A percentile compares a stretch with the other conserved stretches of the same genome.
Conservation (phyloP, 2,888 invertebrate species). For the Rhagophthalmus giganteus region DNA sequence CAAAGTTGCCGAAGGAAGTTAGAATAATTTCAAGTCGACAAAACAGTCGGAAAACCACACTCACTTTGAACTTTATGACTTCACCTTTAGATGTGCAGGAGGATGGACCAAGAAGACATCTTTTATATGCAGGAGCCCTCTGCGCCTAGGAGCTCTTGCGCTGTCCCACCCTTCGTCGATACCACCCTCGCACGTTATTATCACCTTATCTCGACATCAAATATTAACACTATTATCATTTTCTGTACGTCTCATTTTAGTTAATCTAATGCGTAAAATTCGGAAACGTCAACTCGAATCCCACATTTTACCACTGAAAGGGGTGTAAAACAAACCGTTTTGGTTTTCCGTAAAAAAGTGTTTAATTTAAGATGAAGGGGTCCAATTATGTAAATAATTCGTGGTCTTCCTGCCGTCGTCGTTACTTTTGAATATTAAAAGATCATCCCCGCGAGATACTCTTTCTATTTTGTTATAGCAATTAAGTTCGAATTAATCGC, state of each 20-base stretch:
- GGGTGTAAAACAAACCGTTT: too few species aligned
- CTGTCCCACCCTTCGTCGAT: conserved; percentile 34
- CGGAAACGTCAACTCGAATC: too few species aligned
- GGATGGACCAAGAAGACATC: conserved; percentile 34
- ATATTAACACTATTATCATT: conserved; percentile 34
- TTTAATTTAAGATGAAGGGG: too few species aligned
- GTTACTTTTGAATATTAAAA: too few species aligned
- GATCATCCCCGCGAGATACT: too few species aligned
- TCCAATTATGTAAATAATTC: too few species aligned
- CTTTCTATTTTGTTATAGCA: too few species aligned
- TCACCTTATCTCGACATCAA: conserved; percentile 37
- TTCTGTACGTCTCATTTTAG: conserved; percentile 6
- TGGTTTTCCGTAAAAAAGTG: too few species aligned
- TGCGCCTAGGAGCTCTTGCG: conserved; percentile 39
- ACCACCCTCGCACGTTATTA: conserved; percentile 31
- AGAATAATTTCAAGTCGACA: conserved; percentile 12
- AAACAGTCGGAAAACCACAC: too few species aligned
- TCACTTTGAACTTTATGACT: conserved; percentile 32
- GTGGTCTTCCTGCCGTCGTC: too few species aligned
- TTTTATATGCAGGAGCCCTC: conserved; percentile 34
- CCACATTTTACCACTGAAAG: too few species aligned
- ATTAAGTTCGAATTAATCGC: too few species aligned
- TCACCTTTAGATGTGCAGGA: conserved; percentile 34
- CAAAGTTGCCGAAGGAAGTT: conserved; percentile 1
- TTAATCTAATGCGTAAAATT: neutral